Evolutionary conservation across 2,113 vertebrate genomes (phyloP).

Genomic region (Daphoenositta chrysoptera): DNA sequence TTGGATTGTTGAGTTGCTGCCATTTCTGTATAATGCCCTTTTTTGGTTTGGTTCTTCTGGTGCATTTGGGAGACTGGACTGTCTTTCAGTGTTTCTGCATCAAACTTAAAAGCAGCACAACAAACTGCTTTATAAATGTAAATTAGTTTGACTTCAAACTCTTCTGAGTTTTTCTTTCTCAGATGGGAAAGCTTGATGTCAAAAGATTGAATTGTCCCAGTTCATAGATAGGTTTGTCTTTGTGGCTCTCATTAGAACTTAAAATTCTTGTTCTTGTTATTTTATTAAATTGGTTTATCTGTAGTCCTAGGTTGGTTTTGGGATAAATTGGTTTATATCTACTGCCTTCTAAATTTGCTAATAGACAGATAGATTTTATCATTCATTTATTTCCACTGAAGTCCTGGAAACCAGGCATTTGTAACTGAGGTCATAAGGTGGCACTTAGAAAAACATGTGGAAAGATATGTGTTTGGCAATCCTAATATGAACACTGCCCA

Average conservation of each 20-base stretch:
- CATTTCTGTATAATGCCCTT: not conserved
- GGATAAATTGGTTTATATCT: not conserved
- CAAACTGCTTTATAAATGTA: not conserved
- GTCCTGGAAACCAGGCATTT: not conserved
- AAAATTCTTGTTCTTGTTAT: not conserved
- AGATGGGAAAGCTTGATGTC: not conserved
- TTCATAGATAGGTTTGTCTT: not conserved
- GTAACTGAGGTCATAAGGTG: not conserved
- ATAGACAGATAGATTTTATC: not conserved
- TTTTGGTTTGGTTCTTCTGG: not conserved
- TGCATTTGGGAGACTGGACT: not conserved
- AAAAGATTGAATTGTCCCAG: not conserved
- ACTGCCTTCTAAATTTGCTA: not conserved
- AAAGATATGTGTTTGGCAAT: not conserved
- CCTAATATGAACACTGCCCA: not conserved
- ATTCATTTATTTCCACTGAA: not conserved
- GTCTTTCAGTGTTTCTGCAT: not conserved
- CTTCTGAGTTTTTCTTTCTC: not conserved
- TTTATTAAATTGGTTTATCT: not conserved
- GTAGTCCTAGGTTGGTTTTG: not conserved
- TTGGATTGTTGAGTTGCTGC: not conserved
- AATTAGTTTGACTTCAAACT: not conserved
- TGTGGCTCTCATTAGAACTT: not conserved
- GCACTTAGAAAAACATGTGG: not conserved
- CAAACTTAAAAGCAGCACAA: not conserved